phyloP scores from a whole-genome alignment of 2,888 invertebrate genomes.

The Boloria euphrosyne region DNA sequence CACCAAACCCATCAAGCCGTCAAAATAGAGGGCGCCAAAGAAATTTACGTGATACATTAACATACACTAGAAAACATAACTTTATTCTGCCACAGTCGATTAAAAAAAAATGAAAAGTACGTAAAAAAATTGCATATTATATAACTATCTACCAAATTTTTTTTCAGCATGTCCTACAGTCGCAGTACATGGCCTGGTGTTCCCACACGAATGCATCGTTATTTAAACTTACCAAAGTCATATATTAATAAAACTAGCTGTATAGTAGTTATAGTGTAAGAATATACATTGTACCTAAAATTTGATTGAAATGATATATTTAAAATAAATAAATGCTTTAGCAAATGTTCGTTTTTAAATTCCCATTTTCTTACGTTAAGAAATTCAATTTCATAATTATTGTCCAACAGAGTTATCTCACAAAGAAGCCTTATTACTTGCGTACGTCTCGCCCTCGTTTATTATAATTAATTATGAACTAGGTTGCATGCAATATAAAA shows the following conservation, averaged over 20 bases:
- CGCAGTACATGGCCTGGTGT: constrained; percentile 71
- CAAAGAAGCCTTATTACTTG: too few relatives aligned
- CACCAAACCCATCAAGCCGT: too few relatives aligned
- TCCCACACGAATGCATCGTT: constrained; percentile 86
- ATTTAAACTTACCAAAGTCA: constrained; percentile 71
- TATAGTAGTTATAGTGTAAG: neutral
- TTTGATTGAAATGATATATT: constrained; percentile 6
- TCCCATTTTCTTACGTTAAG: neutral
- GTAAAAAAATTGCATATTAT: neutral
- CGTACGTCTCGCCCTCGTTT: too few relatives aligned
- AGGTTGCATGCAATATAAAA: too few relatives aligned
- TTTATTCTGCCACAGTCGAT: too few relatives aligned
- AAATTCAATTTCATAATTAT: too few relatives aligned
- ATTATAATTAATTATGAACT: too few relatives aligned
- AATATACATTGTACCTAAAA: constrained; percentile 18
- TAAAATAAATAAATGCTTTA: constrained; percentile 10
- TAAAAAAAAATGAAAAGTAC: too few relatives aligned
- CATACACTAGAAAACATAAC: too few relatives aligned
- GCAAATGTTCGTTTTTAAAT: constrained; percentile 4
- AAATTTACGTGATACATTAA: too few relatives aligned
- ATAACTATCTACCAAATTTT: constrained; percentile 20
- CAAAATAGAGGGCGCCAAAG: too few relatives aligned
- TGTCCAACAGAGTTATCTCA: too few relatives aligned
- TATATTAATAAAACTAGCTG: constrained; percentile 5
- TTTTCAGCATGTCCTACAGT: constrained; percentile 84